A percentile compares a stretch with the other conserved stretches of the same genome.
Evolutionary conservation across 2,113 vertebrate genomes (phyloP).

Genomic region (Strix aluco): DNA sequence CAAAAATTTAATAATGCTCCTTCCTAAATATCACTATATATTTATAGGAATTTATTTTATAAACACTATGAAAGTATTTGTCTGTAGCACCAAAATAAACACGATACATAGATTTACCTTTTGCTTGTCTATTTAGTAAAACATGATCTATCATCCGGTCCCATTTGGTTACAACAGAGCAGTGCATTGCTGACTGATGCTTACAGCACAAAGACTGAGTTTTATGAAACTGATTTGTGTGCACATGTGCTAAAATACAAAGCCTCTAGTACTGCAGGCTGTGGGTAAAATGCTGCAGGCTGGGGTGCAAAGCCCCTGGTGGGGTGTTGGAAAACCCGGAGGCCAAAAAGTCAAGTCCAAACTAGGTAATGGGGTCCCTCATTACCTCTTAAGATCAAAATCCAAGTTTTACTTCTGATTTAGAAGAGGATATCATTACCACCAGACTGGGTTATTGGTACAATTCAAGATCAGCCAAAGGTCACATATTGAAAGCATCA

Average conservation of each 20-base stretch:
- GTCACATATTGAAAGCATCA: slow-evolving; percentile 2
- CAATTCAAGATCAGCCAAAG: not conserved
- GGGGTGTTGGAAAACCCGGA: not conserved
- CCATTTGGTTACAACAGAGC: not conserved
- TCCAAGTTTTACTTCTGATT: not conserved
- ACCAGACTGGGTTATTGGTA: not conserved
- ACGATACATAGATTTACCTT: not conserved
- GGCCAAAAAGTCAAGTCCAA: not conserved
- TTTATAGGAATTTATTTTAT: not conserved
- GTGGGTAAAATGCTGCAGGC: not conserved
- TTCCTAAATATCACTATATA: not conserved
- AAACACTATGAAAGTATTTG: not conserved
- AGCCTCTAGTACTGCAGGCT: not conserved
- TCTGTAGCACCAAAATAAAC: not conserved
- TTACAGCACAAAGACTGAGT: not conserved
- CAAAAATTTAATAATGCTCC: not conserved
- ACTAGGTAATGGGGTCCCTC: not conserved
- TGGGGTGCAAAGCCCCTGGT: not conserved
- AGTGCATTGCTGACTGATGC: not conserved
- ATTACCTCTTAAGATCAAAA: not conserved
- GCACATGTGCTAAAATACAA: not conserved
- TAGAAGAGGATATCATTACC: not conserved
- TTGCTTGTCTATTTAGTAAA: not conserved
- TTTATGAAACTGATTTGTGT: not conserved
- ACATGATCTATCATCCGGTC: not conserved